Evolutionary conservation across 2,113 vertebrate species (phyloP), one percentile per base, ranked within the genome.

Genomic region (Sitta europaea): DNA sequence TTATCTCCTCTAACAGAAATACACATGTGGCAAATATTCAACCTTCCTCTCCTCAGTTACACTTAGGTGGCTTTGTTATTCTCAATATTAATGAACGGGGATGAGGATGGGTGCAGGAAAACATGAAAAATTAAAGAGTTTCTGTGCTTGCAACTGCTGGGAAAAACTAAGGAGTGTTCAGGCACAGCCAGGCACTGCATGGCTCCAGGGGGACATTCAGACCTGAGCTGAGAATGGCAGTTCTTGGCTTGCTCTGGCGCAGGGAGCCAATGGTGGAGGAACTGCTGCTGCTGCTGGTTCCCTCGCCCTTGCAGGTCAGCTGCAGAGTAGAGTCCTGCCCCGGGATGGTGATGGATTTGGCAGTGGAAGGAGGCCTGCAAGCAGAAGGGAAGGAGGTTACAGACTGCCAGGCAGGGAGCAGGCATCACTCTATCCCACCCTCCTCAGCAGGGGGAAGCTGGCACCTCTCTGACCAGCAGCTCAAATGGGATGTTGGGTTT

Each of bases 261-360:
- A 86, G 98, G 75, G 99, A 97, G 94, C 97, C 96, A 66, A 98
- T 92, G 2, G 98, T 82, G 93, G 98, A 97, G 1, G 98, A 94
- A 5, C 97, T 93, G 79, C 86, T 90, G 93, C 57, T 96, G 45
- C 95, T 96, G 47, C 96, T 96, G 6, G 99, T 99, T 14, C 99
- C 99, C 63, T 99, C 99, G 2, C 99, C 99, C 97, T 99, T 99
- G 88, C 99, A 99, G 92, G 99, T 99, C 98, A 99, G 98, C 98
- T 99, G 99, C 91, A 99, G 97, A 91, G 99, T 98, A 12, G 98
- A 98, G 80, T 99, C 99, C 78, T 98, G 99, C 42, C 99, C 99
- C 0, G 99, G 98, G 63, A 99, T 97, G 85, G 98, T 98, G 98
- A 99, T 99, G 92, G 98, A 99, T 97, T 99, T 99, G 80, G 99